phyloP scores from a whole-genome alignment of 2,888 invertebrate species.

The Cylindroiulus punctatus region DNA sequence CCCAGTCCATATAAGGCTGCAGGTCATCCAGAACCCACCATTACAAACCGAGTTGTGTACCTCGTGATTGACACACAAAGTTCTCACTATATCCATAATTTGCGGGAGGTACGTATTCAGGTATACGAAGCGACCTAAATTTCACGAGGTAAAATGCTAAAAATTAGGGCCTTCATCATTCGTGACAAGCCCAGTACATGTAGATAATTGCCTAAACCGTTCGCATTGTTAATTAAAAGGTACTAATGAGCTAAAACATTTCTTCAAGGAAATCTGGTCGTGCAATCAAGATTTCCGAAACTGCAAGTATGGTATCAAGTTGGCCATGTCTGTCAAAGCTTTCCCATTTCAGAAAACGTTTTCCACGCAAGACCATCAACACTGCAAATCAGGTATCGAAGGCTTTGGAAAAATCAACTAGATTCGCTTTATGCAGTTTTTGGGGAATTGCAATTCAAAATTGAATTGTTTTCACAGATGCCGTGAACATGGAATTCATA shows the following conservation, averaged over 20 bases:
- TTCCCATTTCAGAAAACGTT: not conserved
- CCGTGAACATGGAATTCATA: not conserved
- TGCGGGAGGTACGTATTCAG: not conserved
- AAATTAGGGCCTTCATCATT: slow-evolving; percentile 18
- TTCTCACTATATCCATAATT: not conserved
- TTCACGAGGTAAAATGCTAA: not conserved
- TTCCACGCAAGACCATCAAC: not conserved
- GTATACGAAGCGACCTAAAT: not conserved
- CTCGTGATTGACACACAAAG: not conserved
- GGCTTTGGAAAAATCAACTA: not conserved
- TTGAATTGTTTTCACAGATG: not conserved
- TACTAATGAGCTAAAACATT: not conserved
- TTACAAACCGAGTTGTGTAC: not conserved
- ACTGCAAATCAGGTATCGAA: not conserved
- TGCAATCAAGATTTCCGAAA: not conserved
- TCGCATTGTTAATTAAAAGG: not conserved
- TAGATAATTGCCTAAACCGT: not conserved
- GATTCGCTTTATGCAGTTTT: not conserved
- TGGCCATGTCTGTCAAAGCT: not conserved
- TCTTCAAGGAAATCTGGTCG: not conserved
- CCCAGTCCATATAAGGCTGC: not conserved
- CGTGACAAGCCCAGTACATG: not conserved
- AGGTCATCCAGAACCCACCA: not conserved
- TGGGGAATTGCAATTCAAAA: not conserved
- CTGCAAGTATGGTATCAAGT: not conserved